Base-by-base conservation (phyloP, 2,888 invertebrate species). In the Anticlea derivata region DNA sequence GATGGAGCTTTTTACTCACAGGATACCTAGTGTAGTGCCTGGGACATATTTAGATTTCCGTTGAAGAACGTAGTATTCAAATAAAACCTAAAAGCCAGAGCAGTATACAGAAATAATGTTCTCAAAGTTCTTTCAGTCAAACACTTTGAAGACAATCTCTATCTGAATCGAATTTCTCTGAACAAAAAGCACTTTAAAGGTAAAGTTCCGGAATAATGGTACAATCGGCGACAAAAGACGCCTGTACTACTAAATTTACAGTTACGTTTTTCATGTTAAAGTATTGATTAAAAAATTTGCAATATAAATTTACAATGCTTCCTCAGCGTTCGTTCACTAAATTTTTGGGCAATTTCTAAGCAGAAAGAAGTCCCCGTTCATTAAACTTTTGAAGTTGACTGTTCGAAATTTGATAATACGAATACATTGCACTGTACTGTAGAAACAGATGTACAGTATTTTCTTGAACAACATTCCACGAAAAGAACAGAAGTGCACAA, bases 361-460 rank as follows among this genome's bases (percentile, higher is more conserved):
- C 17, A 17, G 17, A 2, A 17, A 17, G 17, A 17, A 3, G 2
- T 17, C 17, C 7, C 1, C 3, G 7, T 7, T 13, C 1, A 13
- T n/a, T n/a, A n/a, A n/a, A n/a, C 10, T 31, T 7, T 13, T 7
- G 1, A 13, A 7, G 13, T 7, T 12, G 31, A 31, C 31, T 31
- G 13, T 13, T 17, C 12, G 11, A 7, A 31, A 17, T 4, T 7
- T 1, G 12, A 13, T 7, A 13, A 31, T 7, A 13, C 12, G 13
- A n/a, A 31, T 1, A 13, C 12, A 31, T 31, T 31, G 7, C 12
- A 12, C 31, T 7, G 7, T 31, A 12, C 31, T 31, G 11, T n/a
- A 31, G 31, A 13, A 12, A 31, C 31, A 31, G 13, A 31, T 31
- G 31, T 31, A 12, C 31, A 31, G 13, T n/a, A 31, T 31, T 31